Conservation (phyloP, 2,888 invertebrate species). For the Drosophila nr. fundita region DNA sequence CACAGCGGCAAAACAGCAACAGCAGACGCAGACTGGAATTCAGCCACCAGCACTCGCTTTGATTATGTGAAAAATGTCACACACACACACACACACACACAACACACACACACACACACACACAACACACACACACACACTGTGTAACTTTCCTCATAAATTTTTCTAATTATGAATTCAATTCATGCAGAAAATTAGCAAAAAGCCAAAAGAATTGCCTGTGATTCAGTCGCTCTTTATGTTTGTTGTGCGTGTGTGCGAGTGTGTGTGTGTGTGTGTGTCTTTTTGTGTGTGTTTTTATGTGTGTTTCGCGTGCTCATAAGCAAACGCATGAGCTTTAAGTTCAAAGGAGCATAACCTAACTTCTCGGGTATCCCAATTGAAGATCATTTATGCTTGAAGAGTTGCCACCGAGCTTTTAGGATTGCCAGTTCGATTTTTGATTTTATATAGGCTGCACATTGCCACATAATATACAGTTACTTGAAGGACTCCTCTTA, state of each 20-base stretch:
- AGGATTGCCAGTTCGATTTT: background rate
- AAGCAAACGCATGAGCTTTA: slow-evolving; percentile 27
- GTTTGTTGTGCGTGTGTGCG: background rate
- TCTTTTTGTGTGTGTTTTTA: background rate
- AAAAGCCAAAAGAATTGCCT: slow-evolving; percentile 54
- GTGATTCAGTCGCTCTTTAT: slow-evolving; percentile 48
- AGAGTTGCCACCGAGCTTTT: background rate
- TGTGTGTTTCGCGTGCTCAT: slow-evolving; percentile 12
- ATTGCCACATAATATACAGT: background rate
- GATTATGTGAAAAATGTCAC: slow-evolving; percentile 83
- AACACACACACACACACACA: slow-evolving; percentile 18
- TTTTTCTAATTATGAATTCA: slow-evolving; percentile 78
- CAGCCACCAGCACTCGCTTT: slow-evolving; percentile 74
- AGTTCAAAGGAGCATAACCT: slow-evolving; percentile 15
- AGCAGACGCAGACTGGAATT: slow-evolving; percentile 69
- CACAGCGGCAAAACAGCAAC: slow-evolving; percentile 39
- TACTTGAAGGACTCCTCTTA: background rate
- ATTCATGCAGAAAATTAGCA: slow-evolving; percentile 81
- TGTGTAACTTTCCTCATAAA: slow-evolving; percentile 38
- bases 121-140: slow-evolving; percentile 1
- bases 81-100: slow-evolving; percentile 41
- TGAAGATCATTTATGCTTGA: background rate
- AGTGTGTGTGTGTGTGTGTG: slow-evolving; percentile 8
- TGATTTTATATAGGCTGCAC: background rate
- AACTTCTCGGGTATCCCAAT: slow-evolving; percentile 10